Percentiles rank a stretch among this genome's conserved stretches.
These are phyloP conservation scores for Mythimna lalbum DNA, from an alignment of 2,888 invertebrate genomes.

Conservation along the genomic window DNA sequence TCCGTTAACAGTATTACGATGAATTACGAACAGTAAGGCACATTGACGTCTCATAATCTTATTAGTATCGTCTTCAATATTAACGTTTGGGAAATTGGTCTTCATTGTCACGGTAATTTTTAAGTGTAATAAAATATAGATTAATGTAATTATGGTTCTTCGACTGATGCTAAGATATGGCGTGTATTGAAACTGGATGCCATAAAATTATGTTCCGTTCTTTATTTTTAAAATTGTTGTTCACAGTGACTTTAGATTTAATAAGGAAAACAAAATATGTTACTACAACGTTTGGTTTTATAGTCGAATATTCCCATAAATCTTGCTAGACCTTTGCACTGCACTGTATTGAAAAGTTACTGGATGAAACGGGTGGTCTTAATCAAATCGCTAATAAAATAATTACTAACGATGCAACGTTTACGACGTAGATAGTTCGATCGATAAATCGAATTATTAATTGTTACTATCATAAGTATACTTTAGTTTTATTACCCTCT, in stretches of 20 bases:
- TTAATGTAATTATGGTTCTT: conserved; percentile 20
- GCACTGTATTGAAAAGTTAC: not conserved
- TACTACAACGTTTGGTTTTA: not conserved
- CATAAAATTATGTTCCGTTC: conserved; percentile 19
- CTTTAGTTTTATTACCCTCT: conserved; percentile 15
- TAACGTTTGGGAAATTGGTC: conserved; percentile 39
- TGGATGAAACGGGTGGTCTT: not conserved
- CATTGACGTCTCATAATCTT: conserved; percentile 70
- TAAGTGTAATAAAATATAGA: conserved; percentile 35
- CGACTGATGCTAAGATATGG: conserved; percentile 13
- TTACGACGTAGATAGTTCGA: not conserved
- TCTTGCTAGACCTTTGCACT: not conserved
- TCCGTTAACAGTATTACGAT: conserved; percentile 73
- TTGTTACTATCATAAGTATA: not conserved
- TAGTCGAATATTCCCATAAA: not conserved
- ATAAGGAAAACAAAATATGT: not conserved
- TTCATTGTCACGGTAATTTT: conserved; percentile 23
- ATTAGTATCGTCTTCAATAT: conserved; percentile 65
- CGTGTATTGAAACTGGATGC: conserved; percentile 13
- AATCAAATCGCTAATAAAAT: not conserved
- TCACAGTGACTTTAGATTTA: not conserved
- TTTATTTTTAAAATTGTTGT: not conserved
- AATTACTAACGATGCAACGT: not conserved
- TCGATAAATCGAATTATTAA: conserved; percentile 15
- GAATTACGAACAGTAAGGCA: conserved; percentile 71